phyloP scores from a whole-genome alignment of 1,140 invertebrate genomes.

The Hypothenemus hampei region DNA sequence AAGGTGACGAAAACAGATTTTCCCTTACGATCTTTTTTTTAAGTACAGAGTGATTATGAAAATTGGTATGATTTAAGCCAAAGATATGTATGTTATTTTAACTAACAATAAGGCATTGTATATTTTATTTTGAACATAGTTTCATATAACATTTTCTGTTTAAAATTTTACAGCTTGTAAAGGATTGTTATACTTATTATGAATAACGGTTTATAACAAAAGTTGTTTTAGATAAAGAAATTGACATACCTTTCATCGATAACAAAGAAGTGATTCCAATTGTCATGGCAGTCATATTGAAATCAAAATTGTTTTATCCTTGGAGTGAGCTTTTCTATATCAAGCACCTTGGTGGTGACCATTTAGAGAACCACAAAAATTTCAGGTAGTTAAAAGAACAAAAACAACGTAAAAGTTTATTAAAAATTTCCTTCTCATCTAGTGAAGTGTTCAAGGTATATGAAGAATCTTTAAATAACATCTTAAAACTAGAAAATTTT shows the following conservation, averaged over 20 bases:
- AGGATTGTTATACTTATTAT: no score
- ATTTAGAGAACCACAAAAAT: slow-evolving; percentile 23
- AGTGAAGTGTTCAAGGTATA: slow-evolving; percentile 5
- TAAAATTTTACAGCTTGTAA: no score
- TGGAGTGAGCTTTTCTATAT: slow-evolving; percentile 38
- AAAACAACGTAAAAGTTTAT: background rate
- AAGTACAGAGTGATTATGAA: no score
- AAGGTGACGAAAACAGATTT: no score
- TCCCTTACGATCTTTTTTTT: no score
- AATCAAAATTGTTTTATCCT: slow-evolving; percentile 36
- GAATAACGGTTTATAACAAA: background rate
- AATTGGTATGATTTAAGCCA: no score
- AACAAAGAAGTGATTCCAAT: slow-evolving; percentile 36
- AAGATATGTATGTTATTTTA: no score
- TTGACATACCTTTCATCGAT: slow-evolving; percentile 37
- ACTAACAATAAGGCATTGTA: no score
- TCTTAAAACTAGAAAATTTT: background rate
- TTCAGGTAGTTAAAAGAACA: slow-evolving; percentile 16
- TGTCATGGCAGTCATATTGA: slow-evolving; percentile 34
- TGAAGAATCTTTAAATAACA: slow-evolving; percentile 7
- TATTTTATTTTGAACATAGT: no score
- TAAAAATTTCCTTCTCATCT: background rate
- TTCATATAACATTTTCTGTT: no score
- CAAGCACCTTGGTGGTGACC: slow-evolving; percentile 28
- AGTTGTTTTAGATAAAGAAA: slow-evolving; percentile 32